These are phyloP conservation scores for Amniataba percoides DNA, from an alignment of 2,797 vertebrate genomes.

Conservation along the genomic window DNA sequence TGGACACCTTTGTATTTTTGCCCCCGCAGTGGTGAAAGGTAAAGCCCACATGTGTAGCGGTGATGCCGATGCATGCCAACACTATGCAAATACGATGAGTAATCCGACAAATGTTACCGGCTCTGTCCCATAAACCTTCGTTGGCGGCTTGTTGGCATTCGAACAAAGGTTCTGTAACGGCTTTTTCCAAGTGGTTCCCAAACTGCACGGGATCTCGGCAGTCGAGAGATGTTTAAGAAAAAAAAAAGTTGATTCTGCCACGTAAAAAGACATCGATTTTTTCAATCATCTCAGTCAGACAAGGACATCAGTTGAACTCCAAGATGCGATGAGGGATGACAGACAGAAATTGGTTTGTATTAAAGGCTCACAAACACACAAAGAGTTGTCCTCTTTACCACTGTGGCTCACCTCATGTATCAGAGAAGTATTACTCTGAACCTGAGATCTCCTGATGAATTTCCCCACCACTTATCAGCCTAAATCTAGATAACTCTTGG, in stretches of 20 bases:
- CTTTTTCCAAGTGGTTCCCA: neutral
- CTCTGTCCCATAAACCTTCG: constrained; percentile 10
- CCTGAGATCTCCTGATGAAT: neutral
- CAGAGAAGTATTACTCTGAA: neutral
- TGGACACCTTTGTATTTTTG: constrained; percentile 53
- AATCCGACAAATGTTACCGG: constrained; percentile 35
- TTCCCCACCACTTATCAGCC: neutral
- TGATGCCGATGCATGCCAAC: constrained; percentile 9
- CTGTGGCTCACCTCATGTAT: neutral
- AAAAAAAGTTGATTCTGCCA: neutral
- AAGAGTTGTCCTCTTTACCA: neutral
- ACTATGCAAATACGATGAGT: constrained; percentile 40
- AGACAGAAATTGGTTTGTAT: neutral
- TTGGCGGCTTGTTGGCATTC: constrained; percentile 32
- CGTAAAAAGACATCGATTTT: neutral
- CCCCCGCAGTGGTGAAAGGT: constrained; percentile 38
- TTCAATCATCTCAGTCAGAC: neutral
- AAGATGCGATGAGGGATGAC: neutral
- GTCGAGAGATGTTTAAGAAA: neutral
- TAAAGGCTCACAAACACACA: neutral
- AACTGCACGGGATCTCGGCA: neutral
- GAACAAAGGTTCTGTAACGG: constrained; percentile 3
- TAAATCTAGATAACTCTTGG: neutral
- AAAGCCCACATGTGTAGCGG: constrained; percentile 40
- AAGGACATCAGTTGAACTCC: neutral